Base-by-base conservation (phyloP, 2,113 vertebrate species). In the Mellivora capensis region DNA sequence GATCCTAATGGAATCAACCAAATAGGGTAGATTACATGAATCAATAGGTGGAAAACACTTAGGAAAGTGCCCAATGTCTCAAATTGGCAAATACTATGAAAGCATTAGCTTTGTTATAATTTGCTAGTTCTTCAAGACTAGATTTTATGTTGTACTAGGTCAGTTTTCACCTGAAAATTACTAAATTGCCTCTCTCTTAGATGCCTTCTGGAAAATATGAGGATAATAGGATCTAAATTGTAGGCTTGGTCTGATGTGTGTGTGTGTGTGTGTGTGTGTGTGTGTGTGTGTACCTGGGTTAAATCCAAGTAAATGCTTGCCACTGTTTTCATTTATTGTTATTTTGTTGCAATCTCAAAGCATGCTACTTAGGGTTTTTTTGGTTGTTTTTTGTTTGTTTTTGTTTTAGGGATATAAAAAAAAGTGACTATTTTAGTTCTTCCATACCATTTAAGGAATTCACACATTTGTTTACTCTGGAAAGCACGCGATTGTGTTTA, bases 401-500 rank as follows among this genome's bases (percentile, higher is more conserved):
- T 89, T 44, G 2, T 85, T 80, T 85, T 71, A 84, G 6, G 5
- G 9, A 81, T 44, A 80, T 69, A 88, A 64, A 91, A 94, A 94
- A 91, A 15, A 74, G 14, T 74, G 25, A 59, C 64, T 94, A 57
- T 91, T 98, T 97, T 94, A 93, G 92, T 91, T 94, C 84, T 80
- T 86, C 18, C 21, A 25, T 74, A 91, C 72, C 21, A 69, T 90
- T 97, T 95, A 81, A 96, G 57, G 69, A 86, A 52, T 88, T 85
- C 79, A 59, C 79, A 95, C 27, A 29, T 84, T 87, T 83, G 39
- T 87, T 95, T 93, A 59, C 64, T 80, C 77, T 94, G 87, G 71
- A 74, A 97, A 91, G 47, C 34, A 6, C 72, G 61, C 67, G 52
- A 18, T 90, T 97, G 69, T 97, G 87, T 97, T 96, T 97, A 90